Conservation (phyloP, 30 jellyfish, hydroid and myxozoan genomes). For the Aurelia aurita region DNA sequence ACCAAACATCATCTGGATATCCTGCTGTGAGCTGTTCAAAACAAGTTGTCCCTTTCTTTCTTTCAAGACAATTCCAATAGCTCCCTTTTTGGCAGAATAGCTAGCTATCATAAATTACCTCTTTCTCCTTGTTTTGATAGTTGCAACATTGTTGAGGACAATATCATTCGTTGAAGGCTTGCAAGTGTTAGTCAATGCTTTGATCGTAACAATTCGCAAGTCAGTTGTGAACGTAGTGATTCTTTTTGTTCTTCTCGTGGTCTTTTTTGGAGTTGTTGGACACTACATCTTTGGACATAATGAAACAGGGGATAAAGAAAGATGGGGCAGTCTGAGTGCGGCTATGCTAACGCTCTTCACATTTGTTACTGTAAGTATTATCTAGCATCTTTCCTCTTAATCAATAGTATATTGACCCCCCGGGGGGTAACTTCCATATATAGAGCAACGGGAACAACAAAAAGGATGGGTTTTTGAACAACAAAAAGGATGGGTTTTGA, state of each 20-base stretch:
- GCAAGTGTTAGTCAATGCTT: conserved; percentile 86
- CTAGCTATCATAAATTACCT: not conserved
- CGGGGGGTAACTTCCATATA: too few species aligned
- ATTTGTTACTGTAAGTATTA: conserved; percentile 63
- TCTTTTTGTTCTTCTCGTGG: conserved; percentile 60
- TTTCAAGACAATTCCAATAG: too few species aligned
- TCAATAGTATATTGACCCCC: too few species aligned
- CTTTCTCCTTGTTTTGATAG: conserved; percentile 15
- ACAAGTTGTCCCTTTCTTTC: too few species aligned
- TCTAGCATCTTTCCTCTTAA: too few species aligned
- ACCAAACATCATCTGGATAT: too few species aligned
- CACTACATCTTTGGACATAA: conserved; percentile 77
- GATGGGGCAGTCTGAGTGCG: conserved; percentile 81
- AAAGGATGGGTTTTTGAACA: too few species aligned
- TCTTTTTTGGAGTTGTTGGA: conserved; percentile 85
- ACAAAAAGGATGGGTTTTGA: too few species aligned
- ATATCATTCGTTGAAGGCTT: conserved; percentile 89
- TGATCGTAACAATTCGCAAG: conserved; percentile 83
- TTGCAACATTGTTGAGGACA: conserved; percentile 78
- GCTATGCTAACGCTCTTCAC: conserved; percentile 89
- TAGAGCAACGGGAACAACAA: too few species aligned
- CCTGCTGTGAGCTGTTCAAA: too few species aligned
- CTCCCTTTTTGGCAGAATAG: too few species aligned
- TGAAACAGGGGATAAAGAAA: conserved; percentile 79
- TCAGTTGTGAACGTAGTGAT: conserved; percentile 86